A percentile compares a stretch with the other conserved stretches of the same genome.
phyloP scores from a whole-genome alignment of 1,140 invertebrate genomes.

The Stegodyphus mimosarum region DNA sequence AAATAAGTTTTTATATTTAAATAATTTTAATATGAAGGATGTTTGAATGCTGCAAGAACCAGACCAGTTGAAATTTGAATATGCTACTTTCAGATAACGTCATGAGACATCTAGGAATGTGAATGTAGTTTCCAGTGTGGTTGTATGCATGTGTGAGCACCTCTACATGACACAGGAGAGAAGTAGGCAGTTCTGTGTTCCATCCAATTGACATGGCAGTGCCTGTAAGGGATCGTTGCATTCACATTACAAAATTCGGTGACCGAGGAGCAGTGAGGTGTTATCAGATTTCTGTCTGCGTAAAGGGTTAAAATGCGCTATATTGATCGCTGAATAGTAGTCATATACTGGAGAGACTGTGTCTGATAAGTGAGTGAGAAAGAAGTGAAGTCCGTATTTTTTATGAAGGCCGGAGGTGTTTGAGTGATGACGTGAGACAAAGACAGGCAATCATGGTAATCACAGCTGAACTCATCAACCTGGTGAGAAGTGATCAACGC shows the following conservation, averaged over 20 bases:
- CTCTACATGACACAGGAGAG: not conserved
- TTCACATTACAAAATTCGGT: not conserved
- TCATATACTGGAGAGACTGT: too few relatives aligned
- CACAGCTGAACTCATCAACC: too few relatives aligned
- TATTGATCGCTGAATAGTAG: too few relatives aligned
- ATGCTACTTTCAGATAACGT: not conserved
- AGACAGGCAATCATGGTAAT: too few relatives aligned
- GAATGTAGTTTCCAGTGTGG: not conserved
- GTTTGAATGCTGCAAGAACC: too few relatives aligned
- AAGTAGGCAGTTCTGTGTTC: not conserved
- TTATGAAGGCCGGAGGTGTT: too few relatives aligned
- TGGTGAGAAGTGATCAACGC: too few relatives aligned
- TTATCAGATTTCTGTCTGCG: not conserved
- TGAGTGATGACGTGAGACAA: too few relatives aligned
- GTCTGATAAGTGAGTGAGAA: too few relatives aligned
- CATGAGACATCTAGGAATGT: not conserved
- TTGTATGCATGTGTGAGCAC: not conserved
- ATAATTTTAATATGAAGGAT: too few relatives aligned
- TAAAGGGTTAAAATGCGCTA: not conserved
- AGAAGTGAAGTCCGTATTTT: too few relatives aligned
- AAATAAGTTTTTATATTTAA: too few relatives aligned
- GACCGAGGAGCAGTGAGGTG: not conserved
- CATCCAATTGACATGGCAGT: not conserved
- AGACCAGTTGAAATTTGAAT: not conserved
- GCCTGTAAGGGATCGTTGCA: not conserved